Base-by-base conservation (phyloP, 2,113 vertebrate species). In the Manacus vitellinus region DNA sequence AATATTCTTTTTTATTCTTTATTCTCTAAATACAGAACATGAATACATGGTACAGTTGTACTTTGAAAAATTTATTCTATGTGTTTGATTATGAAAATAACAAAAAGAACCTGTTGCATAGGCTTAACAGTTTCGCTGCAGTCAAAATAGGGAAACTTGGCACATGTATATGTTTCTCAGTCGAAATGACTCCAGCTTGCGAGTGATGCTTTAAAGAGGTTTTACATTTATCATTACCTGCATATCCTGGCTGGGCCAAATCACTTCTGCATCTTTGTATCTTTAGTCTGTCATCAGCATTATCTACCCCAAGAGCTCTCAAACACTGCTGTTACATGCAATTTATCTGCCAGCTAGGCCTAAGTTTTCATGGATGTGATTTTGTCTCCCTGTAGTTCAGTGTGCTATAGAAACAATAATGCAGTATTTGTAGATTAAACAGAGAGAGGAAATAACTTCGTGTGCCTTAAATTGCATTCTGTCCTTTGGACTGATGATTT, bases 91-190 rank as follows among this genome's bases (percentile, higher is more conserved):
- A 68, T 23, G 27, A n/a, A 75, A 91, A 37, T 15, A 68, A 30
- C 14, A 54, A 70, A 85, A 84, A 41, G 25, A 55, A 1, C 2
- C 18, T 14, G 2, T 55, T n/a, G 33, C 37, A 15, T 49, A 31
- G 44, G 17, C n/a, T 92, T 74, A 62, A 63, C 9, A 54, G 4
- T 67, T 88, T 78, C 41, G 18, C 22, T 71, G 17, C 28, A 16
- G 16, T 46, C 25, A 62, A 52, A 80, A 51, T 52, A 10, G 28
- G 21, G 19, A 81, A 8, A 58, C 24, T 12, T 62, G 44, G 14
- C 28, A 31, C 2, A 1, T 16, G 31, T n/a, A 14, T 10, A 3
- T 5, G 39, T 52, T 75, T 58, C 0, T 0, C 43, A 16, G 20
- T 59, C 58, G 33, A 10, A 88, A 30, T 27, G 41, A 59, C 18